Percentiles rank a stretch among this genome's conserved stretches.
Evolutionary conservation across 2,888 invertebrate genomes (phyloP).

Genomic region (Pristionchus entomophagus): DNA sequence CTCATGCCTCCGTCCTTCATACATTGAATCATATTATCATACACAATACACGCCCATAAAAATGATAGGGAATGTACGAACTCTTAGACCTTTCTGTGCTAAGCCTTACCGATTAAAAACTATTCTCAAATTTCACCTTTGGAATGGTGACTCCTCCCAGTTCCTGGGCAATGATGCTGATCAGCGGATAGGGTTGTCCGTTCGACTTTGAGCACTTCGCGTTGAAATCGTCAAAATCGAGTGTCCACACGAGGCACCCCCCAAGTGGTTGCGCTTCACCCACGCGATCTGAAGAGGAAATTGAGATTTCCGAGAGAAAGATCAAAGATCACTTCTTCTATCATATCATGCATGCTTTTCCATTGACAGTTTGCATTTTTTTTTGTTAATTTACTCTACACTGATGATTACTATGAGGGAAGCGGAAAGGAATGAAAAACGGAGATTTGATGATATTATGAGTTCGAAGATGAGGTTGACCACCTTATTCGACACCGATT

Average conservation of each 20-base stretch:
- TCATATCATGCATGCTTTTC: background rate
- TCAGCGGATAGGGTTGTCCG: slow-evolving; percentile 72
- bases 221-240: slow-evolving; percentile 76
- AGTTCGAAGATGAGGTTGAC: slow-evolving; percentile 78
- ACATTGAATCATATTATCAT: no score
- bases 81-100: no score
- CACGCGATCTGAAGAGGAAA: slow-evolving; percentile 62
- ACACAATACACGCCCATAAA: no score
- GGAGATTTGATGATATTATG: background rate
- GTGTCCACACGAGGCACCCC: slow-evolving; percentile 76
- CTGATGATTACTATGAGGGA: no score
- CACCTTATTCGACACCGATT: slow-evolving; percentile 87
- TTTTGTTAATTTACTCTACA: no score
- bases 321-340: background rate
- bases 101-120: no score
- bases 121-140: slow-evolving; percentile 47
- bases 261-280: slow-evolving; percentile 70
- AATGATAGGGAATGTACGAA: no score
- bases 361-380: no score
- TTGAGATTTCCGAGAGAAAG: background rate
- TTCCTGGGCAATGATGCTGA: slow-evolving; percentile 71
- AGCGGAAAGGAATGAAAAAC: slow-evolving; percentile 49
- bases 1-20: no score
- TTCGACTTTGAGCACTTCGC: slow-evolving; percentile 68
- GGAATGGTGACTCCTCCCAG: slow-evolving; percentile 67